phyloP scores from a whole-genome alignment of 2,888 invertebrate genomes.

The Andrena hattorfiana region DNA sequence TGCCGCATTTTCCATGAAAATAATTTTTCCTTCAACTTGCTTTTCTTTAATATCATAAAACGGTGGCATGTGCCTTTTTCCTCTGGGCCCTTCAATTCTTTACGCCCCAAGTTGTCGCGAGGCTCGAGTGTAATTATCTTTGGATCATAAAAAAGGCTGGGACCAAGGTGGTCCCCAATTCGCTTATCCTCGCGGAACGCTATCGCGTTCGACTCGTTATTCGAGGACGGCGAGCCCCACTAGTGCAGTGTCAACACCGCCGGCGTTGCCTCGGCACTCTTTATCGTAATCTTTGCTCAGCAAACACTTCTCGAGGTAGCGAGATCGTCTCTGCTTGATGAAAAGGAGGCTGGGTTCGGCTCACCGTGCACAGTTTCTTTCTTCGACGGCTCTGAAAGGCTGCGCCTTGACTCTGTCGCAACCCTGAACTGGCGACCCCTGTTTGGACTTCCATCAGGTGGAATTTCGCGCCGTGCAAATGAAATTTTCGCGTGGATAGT shows the following conservation, averaged over 20 bases:
- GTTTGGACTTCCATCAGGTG: slow-evolving; percentile 27
- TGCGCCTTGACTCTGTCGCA: background rate
- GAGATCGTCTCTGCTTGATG: slow-evolving; percentile 41
- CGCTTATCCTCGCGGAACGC: slow-evolving; percentile 35
- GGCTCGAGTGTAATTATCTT: background rate
- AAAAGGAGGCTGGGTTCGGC: slow-evolving; percentile 38
- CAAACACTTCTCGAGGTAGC: slow-evolving; percentile 63
- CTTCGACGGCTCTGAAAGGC: background rate
- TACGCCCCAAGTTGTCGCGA: background rate
- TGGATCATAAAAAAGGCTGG: background rate
- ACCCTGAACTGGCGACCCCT: background rate
- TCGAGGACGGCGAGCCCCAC: slow-evolving; percentile 51
- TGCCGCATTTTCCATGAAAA: no score
- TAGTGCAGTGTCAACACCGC: slow-evolving; percentile 63
- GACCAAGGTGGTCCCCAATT: slow-evolving; percentile 25
- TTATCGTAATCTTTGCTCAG: slow-evolving; percentile 66
- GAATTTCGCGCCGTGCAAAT: slow-evolving; percentile 25
- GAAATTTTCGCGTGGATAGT: background rate
- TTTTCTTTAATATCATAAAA: no score
- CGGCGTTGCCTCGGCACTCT: slow-evolving; percentile 25
- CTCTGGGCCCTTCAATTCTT: no score
- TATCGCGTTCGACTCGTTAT: slow-evolving; percentile 54
- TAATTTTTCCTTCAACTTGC: no score
- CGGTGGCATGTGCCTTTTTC: no score
- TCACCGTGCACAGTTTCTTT: background rate